Evolutionary conservation across 2,888 invertebrate species (phyloP).

Genomic region (Lydus trimaculatus): DNA sequence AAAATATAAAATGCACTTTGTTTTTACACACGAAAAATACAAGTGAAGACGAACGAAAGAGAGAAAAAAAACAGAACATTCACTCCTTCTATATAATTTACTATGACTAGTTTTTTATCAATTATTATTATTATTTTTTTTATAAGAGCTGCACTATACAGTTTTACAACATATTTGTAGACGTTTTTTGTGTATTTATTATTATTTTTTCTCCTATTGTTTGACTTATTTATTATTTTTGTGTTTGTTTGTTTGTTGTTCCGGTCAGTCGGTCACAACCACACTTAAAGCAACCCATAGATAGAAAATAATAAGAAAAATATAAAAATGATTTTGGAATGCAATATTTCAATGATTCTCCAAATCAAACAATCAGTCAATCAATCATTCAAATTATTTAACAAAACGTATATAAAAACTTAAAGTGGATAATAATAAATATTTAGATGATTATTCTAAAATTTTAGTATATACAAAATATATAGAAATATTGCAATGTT

Average conservation of each 20-base stretch:
- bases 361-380: background rate
- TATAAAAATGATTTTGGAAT: constrained; percentile 44
- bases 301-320: constrained; percentile 27
- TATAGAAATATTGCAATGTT: constrained; percentile 56
- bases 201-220: constrained; percentile 12
- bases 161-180: constrained; percentile 36
- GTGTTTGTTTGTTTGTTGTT: background rate
- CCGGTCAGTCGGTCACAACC: constrained; percentile 27
- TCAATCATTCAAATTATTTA: constrained; percentile 2
- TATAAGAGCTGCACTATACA: constrained; percentile 44
- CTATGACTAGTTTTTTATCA: constrained; percentile 60
- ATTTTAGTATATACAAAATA: constrained; percentile 48
- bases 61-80: constrained; percentile 38
- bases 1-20: constrained; percentile 57
- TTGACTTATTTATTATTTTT: constrained; percentile 3
- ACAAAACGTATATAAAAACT: constrained; percentile 23
- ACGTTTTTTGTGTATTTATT: constrained; percentile 24
- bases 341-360: constrained; percentile 45
- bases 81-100: constrained; percentile 54
- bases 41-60: no score
- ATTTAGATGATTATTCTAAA: constrained; percentile 40
- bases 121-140: constrained; percentile 58
- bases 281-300: constrained; percentile 18
- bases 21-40: constrained; percentile 49
- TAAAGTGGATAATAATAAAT: constrained; percentile 45